A percentile compares a stretch with the other conserved stretches of the same genome.
Evolutionary conservation across 2,888 invertebrate genomes (phyloP).

Genomic region (Linnaemya vulpina): DNA sequence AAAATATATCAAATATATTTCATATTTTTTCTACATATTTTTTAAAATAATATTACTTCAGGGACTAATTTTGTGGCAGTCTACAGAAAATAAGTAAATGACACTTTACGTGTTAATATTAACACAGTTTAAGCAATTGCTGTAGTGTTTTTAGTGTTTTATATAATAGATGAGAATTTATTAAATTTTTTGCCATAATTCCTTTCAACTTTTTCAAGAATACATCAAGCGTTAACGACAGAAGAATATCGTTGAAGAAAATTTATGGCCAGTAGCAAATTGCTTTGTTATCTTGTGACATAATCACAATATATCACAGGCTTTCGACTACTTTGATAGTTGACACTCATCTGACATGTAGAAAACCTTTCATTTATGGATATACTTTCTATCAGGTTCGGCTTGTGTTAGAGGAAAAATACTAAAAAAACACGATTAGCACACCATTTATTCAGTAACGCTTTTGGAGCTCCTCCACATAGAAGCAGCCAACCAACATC

Average conservation of each 20-base stretch:
- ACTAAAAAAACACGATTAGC: too few relatives aligned
- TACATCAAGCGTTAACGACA: neutral
- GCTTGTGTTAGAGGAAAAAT: too few relatives aligned
- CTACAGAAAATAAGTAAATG: constrained; percentile 64
- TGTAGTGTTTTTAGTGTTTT: constrained; percentile 7
- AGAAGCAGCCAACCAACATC: too few relatives aligned
- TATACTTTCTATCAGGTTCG: too few relatives aligned
- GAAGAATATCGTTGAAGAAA: neutral
- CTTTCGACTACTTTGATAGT: too few relatives aligned
- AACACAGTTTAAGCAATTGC: constrained; percentile 7
- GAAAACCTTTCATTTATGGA: too few relatives aligned
- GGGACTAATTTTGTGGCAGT: constrained; percentile 60
- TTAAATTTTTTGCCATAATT: neutral
- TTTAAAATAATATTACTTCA: constrained; percentile 42
- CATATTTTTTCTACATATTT: neutral
- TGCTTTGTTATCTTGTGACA: too few relatives aligned
- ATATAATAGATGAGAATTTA: neutral
- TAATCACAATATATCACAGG: too few relatives aligned
- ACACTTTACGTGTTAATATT: constrained; percentile 56
- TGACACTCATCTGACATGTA: too few relatives aligned
- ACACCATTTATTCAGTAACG: too few relatives aligned
- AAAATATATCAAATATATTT: constrained; percentile 7
- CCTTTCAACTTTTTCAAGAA: neutral
- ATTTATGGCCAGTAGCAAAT: too few relatives aligned
- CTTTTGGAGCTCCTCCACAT: too few relatives aligned